Evolutionary conservation across 2,797 vertebrate species (phyloP).

Genomic region (Hephaestus fuliginosus): DNA sequence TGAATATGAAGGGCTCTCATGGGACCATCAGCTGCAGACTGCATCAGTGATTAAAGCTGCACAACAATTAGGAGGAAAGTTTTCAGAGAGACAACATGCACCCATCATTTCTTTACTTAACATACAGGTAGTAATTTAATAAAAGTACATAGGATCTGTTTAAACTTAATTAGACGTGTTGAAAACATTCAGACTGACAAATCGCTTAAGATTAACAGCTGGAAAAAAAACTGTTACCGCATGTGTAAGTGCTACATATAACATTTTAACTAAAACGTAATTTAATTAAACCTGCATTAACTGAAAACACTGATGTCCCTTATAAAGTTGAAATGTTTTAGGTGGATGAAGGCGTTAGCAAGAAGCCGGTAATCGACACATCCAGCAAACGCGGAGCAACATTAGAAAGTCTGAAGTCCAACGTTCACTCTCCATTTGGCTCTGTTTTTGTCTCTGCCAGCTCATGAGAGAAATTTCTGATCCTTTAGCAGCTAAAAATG

Average conservation of each 20-base stretch:
- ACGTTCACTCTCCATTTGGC: background rate
- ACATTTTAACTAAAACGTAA: background rate
- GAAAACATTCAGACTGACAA: background rate
- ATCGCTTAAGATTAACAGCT: background rate
- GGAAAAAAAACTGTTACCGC: background rate
- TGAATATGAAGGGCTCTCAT: conserved; percentile 56
- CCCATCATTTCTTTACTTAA: conserved; percentile 26
- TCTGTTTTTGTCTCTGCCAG: background rate
- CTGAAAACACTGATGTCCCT: background rate
- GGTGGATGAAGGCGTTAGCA: background rate
- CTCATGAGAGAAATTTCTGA: background rate
- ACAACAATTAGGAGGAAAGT: conserved; percentile 58
- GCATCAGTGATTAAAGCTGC: conserved; percentile 59
- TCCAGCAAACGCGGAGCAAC: background rate
- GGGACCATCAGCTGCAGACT: conserved; percentile 44
- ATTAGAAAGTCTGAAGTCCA: background rate
- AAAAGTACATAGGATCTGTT: conserved; percentile 1
- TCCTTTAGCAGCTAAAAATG: background rate
- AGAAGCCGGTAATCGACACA: no score
- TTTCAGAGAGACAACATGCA: conserved; percentile 28
- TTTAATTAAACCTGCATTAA: background rate
- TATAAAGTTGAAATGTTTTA: background rate
- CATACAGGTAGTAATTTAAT: background rate
- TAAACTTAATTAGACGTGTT: conserved; percentile 3
- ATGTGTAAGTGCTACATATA: background rate